Base-by-base conservation (phyloP, 2,113 vertebrate species). In the Tragelaphus strepsiceros region DNA sequence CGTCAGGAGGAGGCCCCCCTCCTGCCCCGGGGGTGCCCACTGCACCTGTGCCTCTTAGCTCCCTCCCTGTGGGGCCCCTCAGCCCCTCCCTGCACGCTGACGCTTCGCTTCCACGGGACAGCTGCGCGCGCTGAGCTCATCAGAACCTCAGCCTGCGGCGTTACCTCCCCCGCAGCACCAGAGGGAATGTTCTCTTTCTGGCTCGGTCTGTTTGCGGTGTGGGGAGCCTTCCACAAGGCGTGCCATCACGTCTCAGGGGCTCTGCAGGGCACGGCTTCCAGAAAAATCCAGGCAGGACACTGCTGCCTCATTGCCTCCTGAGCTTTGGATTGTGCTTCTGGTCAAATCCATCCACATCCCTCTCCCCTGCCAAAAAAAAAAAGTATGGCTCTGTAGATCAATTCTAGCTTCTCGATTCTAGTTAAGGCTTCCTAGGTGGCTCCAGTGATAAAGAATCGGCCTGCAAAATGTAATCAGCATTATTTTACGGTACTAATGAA, bases 171-270 rank as follows among this genome's bases (percentile, higher is more conserved):
- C 11, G 53, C 62, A 51, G 21, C 53, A 30, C 84, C 80, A 0
- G 87, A 5, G 32, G 67, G n/a, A 80, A 30, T 4, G 0, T n/a
- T 15, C 2, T 32, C 64, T 28, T 46, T 26, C 9, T 30, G 64
- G 62, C 61, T 8, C 1, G 1, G 64, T 21, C 64, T 1, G 19
- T 30, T 35, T 6, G 61, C 59, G n/a, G 53, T 24, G 3, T 13
- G n/a, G 24, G 32, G 39, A 22, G 2, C n/a, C 0, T 78, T 58
- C 83, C 28, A 1, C 54, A 21, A 7, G 58, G 64, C 49, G 10
- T 22, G 24, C 71, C 24, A 0, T 46, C 1, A 0, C 1, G 22
- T 74, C 84, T 56, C n/a, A 8, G 6, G 0, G 9, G 32, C 2
- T 43, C n/a, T 13, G 1, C 6, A 1, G 74, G 53, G 22, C 28